Evolutionary conservation across 1,140 invertebrate genomes (phyloP), one percentile per base, ranked within the genome.

Genomic region (Chymomyza costata): DNA sequence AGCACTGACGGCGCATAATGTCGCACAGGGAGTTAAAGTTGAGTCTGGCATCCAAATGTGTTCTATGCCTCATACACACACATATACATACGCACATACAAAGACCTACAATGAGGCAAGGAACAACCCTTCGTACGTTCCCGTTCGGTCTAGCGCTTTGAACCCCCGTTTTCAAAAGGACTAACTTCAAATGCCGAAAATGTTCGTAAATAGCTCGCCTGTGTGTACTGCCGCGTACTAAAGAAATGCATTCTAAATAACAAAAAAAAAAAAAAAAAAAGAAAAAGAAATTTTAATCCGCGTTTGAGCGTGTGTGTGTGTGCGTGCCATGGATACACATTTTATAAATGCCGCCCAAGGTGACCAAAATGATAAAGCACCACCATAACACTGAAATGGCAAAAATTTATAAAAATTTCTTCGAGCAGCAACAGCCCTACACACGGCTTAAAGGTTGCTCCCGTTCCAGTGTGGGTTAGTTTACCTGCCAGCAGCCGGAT

Each of bases 141-240:
- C 58, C 54, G 70, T 63, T 78, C 71, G 65, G 71, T 78, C 71
- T 76, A 78, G 62, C 71, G 63, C 71, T 78, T 78, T 78, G 68
- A 78, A 78, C 73, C 73, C 73, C 73, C 59, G 71, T 80, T 80
- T 70, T 71, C 62, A 60, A 78, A 78, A 78, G 73, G 73, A 78
- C 73, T 63, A 78, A 78, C 73, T 78, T 78, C 73, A 78, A 78
- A 78, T 78, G 74, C 73, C 73, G 73, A 78, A 78, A 80, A 78
- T 78, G n/a, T n/a, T n/a, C n/a, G n/a, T n/a, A 78, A 78, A 76
- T 78, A 71, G 71, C 70, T 47, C 56, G 21, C 21, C 8, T 38
- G 53, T 38, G 56, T 50, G 55, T 40, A 35, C 37, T 39, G 38
- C 32, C 38, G 41, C 18, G 35, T 45, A 18, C 16, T 34, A 64